A percentile compares a stretch with the other conserved stretches of the same genome.
phyloP scores from a whole-genome alignment of 2,797 vertebrate genomes.

The Anableps anableps region DNA sequence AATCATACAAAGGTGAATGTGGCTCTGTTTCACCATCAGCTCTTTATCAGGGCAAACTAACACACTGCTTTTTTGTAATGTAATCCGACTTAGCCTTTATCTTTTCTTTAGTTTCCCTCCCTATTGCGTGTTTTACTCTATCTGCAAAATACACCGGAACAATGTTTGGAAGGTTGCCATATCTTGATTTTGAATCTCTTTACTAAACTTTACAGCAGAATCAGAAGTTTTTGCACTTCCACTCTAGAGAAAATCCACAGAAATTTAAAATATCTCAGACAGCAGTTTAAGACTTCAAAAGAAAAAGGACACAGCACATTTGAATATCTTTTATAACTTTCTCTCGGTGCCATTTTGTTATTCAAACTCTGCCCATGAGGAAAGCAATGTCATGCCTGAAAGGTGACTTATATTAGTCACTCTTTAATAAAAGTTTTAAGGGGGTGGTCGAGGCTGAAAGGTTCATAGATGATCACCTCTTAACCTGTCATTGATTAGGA shows the following conservation, averaged over 20 bases:
- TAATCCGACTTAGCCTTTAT: slow-evolving; percentile 59
- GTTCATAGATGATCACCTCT: slow-evolving; percentile 62
- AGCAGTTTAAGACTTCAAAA: slow-evolving; percentile 70
- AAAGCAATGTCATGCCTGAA: slow-evolving; percentile 53
- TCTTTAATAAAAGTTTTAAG: slow-evolving; percentile 42
- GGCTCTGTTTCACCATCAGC: slow-evolving; percentile 41
- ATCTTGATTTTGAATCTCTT: slow-evolving; percentile 42
- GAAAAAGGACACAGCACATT: slow-evolving; percentile 57
- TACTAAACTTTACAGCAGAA: slow-evolving; percentile 61
- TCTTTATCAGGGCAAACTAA: slow-evolving; percentile 53
- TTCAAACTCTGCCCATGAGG: slow-evolving; percentile 39
- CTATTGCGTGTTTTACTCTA: slow-evolving; percentile 55
- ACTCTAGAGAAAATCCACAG: slow-evolving; percentile 60
- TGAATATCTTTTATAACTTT: slow-evolving; percentile 57
- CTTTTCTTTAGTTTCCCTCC: slow-evolving; percentile 40
- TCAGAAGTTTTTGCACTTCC: slow-evolving; percentile 54
- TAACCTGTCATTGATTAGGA: slow-evolving; percentile 68
- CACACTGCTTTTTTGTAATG: slow-evolving; percentile 41
- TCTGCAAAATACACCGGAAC: slow-evolving; percentile 60
- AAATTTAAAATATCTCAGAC: slow-evolving; percentile 59
- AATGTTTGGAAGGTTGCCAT: slow-evolving; percentile 48
- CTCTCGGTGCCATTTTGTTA: slow-evolving; percentile 35
- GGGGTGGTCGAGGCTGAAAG: slow-evolving; percentile 52
- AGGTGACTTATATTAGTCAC: slow-evolving; percentile 57
- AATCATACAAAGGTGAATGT: slow-evolving; percentile 55